Conservation (phyloP, 2,888 invertebrate species). For the Acanthosoma haemorrhoidale region DNA sequence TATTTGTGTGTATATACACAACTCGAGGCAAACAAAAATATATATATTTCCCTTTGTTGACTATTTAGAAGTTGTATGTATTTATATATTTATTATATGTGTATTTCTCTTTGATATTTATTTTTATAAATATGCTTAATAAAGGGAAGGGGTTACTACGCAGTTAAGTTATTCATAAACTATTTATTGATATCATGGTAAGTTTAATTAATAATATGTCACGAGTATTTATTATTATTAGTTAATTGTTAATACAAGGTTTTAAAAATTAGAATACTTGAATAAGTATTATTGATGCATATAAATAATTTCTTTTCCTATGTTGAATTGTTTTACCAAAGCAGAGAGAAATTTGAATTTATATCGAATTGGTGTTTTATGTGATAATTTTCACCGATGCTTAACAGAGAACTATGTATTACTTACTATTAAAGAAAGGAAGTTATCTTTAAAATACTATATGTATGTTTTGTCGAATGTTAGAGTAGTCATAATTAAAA, state of each 20-base stretch:
- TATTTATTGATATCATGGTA: slow-evolving; percentile 1
- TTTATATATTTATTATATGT: background rate
- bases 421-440: background rate
- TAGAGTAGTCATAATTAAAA: background rate
- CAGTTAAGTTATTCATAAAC: slow-evolving; percentile 5
- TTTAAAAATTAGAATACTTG: background rate
- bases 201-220: background rate
- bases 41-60: background rate
- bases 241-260: background rate
- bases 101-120: background rate
- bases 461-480: background rate
- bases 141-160: background rate
- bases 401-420: background rate
- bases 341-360: background rate
- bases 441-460: background rate
- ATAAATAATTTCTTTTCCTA: background rate
- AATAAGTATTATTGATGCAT: background rate
- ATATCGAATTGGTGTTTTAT: background rate
- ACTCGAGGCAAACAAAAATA: background rate
- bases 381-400: background rate
- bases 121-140: slow-evolving; percentile 12
- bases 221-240: background rate
- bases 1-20: background rate
- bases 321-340: background rate
- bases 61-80: slow-evolving; percentile 2